These are phyloP conservation scores for Drosophila asahinai DNA, from an alignment of 1,140 invertebrate genomes.

Conservation along the genomic window DNA sequence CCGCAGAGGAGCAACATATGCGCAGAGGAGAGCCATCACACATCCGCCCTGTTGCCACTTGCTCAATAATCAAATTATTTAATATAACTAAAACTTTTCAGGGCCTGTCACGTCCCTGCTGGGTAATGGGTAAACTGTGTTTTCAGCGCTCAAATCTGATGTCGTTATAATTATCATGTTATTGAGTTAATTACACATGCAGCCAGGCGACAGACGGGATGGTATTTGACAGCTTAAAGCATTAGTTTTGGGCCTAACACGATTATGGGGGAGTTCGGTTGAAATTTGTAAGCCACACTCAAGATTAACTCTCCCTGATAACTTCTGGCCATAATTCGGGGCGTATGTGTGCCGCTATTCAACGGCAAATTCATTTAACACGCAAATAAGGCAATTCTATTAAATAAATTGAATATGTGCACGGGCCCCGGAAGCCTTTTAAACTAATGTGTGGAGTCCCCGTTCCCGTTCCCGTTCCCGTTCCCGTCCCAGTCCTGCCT, in stretches of 20 bases:
- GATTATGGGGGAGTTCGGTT: not conserved
- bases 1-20: slow-evolving; percentile 27
- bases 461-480: no score
- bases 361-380: slow-evolving; percentile 38
- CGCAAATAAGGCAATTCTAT: slow-evolving; percentile 67
- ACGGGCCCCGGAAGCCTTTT: slow-evolving; percentile 58
- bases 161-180: slow-evolving; percentile 68
- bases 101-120: slow-evolving; percentile 54
- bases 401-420: slow-evolving; percentile 77
- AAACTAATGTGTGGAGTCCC: slow-evolving; percentile 33
- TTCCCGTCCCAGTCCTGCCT: not conserved
- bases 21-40: slow-evolving; percentile 29
- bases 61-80: slow-evolving; percentile 78
- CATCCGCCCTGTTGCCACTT: slow-evolving; percentile 53
- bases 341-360: slow-evolving; percentile 18
- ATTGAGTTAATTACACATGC: slow-evolving; percentile 52
- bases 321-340: slow-evolving; percentile 15
- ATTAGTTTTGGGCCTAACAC: slow-evolving; percentile 13
- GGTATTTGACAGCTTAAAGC: slow-evolving; percentile 22
- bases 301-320: slow-evolving; percentile 28
- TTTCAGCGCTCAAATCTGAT: slow-evolving; percentile 53
- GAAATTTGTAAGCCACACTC: slow-evolving; percentile 23
- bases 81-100: slow-evolving; percentile 64
- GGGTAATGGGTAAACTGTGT: slow-evolving; percentile 67
- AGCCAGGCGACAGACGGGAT: slow-evolving; percentile 10